These are phyloP conservation scores for Centruroides sculpturatus DNA, from an alignment of 1,140 invertebrate species.

Conservation along the genomic window DNA sequence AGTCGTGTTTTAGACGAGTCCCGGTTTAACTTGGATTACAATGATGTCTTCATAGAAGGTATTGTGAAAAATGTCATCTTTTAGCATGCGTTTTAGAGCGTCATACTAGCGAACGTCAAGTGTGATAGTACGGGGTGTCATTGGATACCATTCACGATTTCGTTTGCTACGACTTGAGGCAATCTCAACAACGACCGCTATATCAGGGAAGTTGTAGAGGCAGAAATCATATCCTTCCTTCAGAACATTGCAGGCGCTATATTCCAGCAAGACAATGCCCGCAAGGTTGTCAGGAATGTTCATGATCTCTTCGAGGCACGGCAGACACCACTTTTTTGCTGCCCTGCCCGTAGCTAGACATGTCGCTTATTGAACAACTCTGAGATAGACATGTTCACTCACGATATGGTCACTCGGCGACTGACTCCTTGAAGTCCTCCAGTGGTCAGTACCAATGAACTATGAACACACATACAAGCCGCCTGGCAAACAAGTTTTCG, in stretches of 20 bases:
- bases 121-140: neutral
- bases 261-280: conserved; percentile 3
- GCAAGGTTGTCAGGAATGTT: neutral
- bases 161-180: neutral
- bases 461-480: neutral
- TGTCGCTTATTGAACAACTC: neutral
- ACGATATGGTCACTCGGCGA: neutral
- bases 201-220: neutral
- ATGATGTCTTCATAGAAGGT: neutral
- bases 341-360: neutral
- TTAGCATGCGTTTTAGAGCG: neutral
- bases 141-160: neutral
- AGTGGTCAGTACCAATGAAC: neutral
- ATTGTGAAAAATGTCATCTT: neutral
- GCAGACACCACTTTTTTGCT: neutral
- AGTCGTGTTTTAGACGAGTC: neutral
- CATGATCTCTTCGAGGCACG: neutral
- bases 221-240: neutral
- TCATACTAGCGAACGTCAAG: neutral
- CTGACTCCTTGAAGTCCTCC: neutral
- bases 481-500: neutral
- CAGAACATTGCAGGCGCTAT: neutral
- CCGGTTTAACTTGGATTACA: neutral
- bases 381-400: no score
- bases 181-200: neutral